These are phyloP conservation scores for Cinara cedri DNA, from an alignment of 2,888 invertebrate species.

Conservation along the genomic window DNA sequence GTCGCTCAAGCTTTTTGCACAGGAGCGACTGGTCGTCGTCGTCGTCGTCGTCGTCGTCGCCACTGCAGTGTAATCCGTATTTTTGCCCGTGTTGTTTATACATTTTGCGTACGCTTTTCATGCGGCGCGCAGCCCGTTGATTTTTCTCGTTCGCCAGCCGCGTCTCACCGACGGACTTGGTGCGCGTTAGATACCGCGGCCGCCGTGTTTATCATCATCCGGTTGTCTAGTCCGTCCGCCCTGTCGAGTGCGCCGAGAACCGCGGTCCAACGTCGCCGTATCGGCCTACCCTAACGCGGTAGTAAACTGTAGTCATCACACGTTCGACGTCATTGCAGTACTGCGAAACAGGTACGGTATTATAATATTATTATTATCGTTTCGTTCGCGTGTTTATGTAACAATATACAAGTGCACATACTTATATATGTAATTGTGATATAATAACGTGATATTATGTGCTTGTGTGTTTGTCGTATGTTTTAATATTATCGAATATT, in stretches of 20 bases:
- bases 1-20: background rate
- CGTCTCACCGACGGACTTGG: constrained; percentile 15
- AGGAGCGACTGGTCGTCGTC: constrained; percentile 9
- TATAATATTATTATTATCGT: background rate
- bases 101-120: background rate
- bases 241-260: too few relatives aligned
- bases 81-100: background rate
- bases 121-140: constrained; percentile 21
- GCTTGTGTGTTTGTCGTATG: background rate
- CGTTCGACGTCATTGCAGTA: background rate
- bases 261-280: too few relatives aligned
- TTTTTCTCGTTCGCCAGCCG: too few relatives aligned
- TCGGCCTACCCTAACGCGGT: too few relatives aligned
- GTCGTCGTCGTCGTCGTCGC: background rate
- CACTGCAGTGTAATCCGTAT: background rate
- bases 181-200: background rate
- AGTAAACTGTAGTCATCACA: too few relatives aligned
- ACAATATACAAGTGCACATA: too few relatives aligned
- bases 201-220: background rate
- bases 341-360: background rate
- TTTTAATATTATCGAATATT: too few relatives aligned
- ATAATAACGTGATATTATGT: background rate
- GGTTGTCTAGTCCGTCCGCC: too few relatives aligned
- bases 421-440: too few relatives aligned
- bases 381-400: background rate